Percentiles rank a stretch among this genome's conserved stretches.
Conservation (phyloP, 2,113 vertebrate species). For the Ascaphus truei region DNA sequence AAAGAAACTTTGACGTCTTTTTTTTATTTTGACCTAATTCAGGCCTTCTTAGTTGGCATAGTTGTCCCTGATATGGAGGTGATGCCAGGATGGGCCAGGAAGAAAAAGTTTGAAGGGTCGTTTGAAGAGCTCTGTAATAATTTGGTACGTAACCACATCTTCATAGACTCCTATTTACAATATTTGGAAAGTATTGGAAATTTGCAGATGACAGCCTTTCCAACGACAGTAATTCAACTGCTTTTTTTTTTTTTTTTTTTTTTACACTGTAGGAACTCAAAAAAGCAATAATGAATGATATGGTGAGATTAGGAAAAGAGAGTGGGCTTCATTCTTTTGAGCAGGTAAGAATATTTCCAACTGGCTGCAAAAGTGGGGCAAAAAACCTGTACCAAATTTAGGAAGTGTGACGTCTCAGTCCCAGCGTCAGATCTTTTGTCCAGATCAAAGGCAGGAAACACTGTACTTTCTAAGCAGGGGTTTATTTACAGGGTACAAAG, state of each 20-base stretch:
- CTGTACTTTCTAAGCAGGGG: too few relatives aligned
- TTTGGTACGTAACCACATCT: conserved; percentile 65
- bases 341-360: conserved; percentile 79
- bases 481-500: too few relatives aligned
- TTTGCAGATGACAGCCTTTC: not conserved
- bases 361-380: too few relatives aligned
- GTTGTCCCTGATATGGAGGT: conserved; percentile 89
- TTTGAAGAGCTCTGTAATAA: conserved; percentile 83
- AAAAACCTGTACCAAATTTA: too few relatives aligned
- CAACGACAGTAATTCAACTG: not conserved
- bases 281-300: conserved; percentile 87
- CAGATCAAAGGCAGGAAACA: too few relatives aligned
- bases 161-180: fast-evolving
- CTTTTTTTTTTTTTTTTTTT: not conserved
- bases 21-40: conserved; percentile 9
- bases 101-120: conserved; percentile 80
- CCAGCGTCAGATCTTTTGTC: too few relatives aligned
- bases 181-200: not conserved
- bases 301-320: conserved; percentile 87
- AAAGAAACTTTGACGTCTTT: too few relatives aligned
- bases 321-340: conserved; percentile 94
- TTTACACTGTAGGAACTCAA: conserved; percentile 70
- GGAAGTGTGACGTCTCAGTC: too few relatives aligned
- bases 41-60: conserved; percentile 94
- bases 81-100: conserved; percentile 89